Base-by-base conservation (phyloP, 2,888 invertebrate genomes). In the Pimpla rufipes region DNA sequence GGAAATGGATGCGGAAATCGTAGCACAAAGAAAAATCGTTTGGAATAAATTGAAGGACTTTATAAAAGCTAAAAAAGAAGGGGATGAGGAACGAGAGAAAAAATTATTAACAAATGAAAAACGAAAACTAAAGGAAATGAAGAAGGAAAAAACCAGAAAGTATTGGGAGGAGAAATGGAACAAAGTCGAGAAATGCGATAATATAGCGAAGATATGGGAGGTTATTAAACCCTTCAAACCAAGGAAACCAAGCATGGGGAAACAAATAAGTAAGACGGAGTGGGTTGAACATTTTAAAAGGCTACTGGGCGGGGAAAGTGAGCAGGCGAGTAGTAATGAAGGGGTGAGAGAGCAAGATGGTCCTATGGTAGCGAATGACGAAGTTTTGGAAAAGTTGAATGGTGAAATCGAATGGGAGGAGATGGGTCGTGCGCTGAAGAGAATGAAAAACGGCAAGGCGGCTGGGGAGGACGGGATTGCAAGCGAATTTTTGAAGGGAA, bases 221-320 rank as follows among this genome's bases (percentile, higher is more conserved):
- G 68, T 23, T 6, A 50, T 68, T 10, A 68, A 68, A 35, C 68
- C 68, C 0, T 68, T 13, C 35, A 64, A 29, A 50, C 68, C 50
- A n/a, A 47, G 50, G n/a, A 47, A 29, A 47, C n/a, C 35, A n/a
- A 68, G 29, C 35, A 11, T 5, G 7, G 50, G 68, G 6, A 62
- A 40, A 10, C 37, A 62, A n/a, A 40, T 62, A 40, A 62, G 40
- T 16, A 40, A 40, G 7, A 7, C 13, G 35, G 62, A 62, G 7
- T 62, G 40, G 62, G 37, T 37, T 7, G 40, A 18, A n/a, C 4
- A 62, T 11, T 62, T 62, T 18, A 45, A 45, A 13, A 1, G 11
- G n/a, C 3, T 45, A 45, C 45, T 45, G 11, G 45, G 45, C 4
- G 45, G 13, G 10, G n/a, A 13, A 3, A 13, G 13, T 0, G 7